Percentiles rank a stretch among this genome's conserved stretches.
These are phyloP conservation scores for Lemur catta DNA, from an alignment of 2,797 vertebrate species.

Conservation along the genomic window DNA sequence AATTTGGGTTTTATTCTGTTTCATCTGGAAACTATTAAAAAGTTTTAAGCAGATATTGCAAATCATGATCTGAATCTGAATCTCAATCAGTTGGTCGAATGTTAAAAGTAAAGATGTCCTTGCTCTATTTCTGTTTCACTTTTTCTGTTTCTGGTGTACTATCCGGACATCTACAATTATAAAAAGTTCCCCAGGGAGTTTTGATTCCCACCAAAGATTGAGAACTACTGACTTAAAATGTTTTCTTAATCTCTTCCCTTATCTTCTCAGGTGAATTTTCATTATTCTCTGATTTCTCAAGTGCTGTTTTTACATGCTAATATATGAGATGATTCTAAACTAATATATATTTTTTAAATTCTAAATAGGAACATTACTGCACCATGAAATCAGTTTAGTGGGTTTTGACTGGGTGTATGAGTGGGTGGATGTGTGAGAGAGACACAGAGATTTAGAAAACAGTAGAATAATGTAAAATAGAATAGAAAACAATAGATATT, in stretches of 20 bases:
- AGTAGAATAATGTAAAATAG: background rate
- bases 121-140: background rate
- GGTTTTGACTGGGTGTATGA: background rate
- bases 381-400: background rate
- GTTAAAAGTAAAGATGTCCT: background rate
- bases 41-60: background rate
- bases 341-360: background rate
- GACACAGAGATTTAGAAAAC: background rate
- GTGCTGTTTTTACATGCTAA: background rate
- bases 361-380: background rate
- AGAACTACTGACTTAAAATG: background rate
- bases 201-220: background rate
- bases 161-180: background rate
- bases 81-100: background rate
- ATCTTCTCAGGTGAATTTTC: background rate
- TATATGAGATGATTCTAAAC: background rate
- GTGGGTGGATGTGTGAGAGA: background rate
- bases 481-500: background rate
- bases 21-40: conserved; percentile 38
- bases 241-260: background rate
- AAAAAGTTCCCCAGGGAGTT: background rate
- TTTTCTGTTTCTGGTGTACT: background rate
- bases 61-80: background rate
- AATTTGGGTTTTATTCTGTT: conserved; percentile 14
- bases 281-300: background rate